Base-by-base conservation (phyloP, 2,888 invertebrate genomes). In the Agrochola macilenta region DNA sequence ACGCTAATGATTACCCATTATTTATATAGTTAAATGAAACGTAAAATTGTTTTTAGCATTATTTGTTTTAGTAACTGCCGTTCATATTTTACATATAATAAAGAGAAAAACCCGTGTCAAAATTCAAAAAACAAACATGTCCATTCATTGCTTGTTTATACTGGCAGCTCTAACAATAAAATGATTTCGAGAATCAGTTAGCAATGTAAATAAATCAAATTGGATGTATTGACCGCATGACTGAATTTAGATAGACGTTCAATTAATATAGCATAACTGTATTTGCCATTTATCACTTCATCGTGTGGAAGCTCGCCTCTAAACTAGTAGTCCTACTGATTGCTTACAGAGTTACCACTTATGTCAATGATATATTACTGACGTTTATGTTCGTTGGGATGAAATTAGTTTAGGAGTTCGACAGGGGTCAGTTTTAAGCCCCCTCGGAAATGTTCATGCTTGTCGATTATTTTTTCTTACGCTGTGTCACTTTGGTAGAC, bases 201-300 rank as follows among this genome's bases (percentile, higher is more conserved):
- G 1, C 14, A 69, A 11, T 65, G 26, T 58, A 69, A 73, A 78
- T 78, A 69, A 64, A 64, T 69, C 1, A 61, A 2, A n/a, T 65
- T 46, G n/a, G 7, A 58, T 49, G 20, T 30, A 52, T 63, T 65
- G n/a, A 58, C 49, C 11, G 43, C 52, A 9, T 23, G 14, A 54
- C 57, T 49, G 54, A 68, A 54, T 82, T 73, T 68, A 66, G 61
- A 61, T 54, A 43, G 39, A 39, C 80, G 2, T 84, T 83, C 54
- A 58, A 79, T 63, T 26, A 26, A 68, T 79, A 63, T 26, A 58
- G 58, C 43, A 49, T 68, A 66, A 43, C 35, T 17, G 26, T 43
- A 43, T 83, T 70, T 61, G n/a, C 11, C 30, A 58, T 74, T 54
- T 58, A 70, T 57, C 52, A 79, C 52, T 39, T 46, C 3, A 54